These are phyloP conservation scores for Neodiprion lecontei DNA, from an alignment of 1,140 invertebrate species.

Conservation along the genomic window DNA sequence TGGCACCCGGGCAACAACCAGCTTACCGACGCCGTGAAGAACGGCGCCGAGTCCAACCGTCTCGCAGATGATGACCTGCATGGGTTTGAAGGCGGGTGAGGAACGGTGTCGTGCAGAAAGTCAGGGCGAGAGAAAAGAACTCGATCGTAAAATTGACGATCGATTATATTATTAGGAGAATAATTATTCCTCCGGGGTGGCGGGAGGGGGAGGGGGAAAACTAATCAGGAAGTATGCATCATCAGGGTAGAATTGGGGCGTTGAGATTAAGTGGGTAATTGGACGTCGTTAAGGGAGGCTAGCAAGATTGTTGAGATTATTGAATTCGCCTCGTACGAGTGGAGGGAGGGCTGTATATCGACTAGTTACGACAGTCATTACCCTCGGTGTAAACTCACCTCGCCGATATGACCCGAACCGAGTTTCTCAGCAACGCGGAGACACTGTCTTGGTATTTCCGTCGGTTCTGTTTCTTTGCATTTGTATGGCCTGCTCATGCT, in stretches of 20 bases:
- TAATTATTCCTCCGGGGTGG: background rate
- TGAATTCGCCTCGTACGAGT: background rate
- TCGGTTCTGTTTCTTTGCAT: slow-evolving; percentile 67
- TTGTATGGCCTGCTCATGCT: slow-evolving; percentile 69
- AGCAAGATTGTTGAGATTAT: background rate
- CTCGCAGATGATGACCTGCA: slow-evolving; percentile 66
- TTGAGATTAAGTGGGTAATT: background rate
- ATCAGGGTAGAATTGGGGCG: background rate
- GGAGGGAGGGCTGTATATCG: background rate
- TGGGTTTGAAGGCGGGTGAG: slow-evolving; percentile 21
- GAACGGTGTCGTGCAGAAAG: slow-evolving; percentile 26
- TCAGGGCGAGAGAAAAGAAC: slow-evolving; percentile 13
- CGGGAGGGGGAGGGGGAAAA: background rate
- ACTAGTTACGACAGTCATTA: slow-evolving; percentile 17
- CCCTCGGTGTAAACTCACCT: slow-evolving; percentile 61
- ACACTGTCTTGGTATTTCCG: slow-evolving; percentile 71
- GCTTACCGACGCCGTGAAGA: slow-evolving; percentile 51
- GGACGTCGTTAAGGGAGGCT: background rate
- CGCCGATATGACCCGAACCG: slow-evolving; percentile 77
- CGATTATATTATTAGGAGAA: background rate
- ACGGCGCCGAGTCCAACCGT: slow-evolving; percentile 61
- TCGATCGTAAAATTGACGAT: slow-evolving; percentile 9
- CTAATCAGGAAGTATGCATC: background rate
- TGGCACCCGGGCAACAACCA: slow-evolving; percentile 64
- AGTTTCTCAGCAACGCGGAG: slow-evolving; percentile 75